phyloP scores from a whole-genome alignment of 1,140 invertebrate genomes.

The Anadara kagoshimensis region DNA sequence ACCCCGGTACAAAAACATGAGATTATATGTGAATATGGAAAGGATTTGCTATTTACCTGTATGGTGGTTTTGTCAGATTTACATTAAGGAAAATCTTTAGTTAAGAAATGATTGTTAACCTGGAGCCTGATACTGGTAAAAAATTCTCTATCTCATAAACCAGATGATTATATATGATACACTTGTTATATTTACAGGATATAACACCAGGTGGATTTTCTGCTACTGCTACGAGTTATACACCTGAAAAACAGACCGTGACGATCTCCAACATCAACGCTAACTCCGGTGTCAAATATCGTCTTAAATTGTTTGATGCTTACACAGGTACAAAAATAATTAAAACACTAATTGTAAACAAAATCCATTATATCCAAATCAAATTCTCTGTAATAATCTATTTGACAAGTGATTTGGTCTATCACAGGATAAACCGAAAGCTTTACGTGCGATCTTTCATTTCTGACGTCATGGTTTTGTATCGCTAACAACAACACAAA shows the following conservation, averaged over 20 bases:
- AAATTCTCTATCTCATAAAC: neutral
- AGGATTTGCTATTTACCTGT: no score
- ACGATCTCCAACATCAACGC: constrained; percentile 6
- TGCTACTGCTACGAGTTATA: neutral
- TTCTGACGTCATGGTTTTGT: neutral
- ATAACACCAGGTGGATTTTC: constrained; percentile 5
- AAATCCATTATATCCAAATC: no score
- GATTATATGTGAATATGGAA: no score
- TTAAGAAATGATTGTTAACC: no score
- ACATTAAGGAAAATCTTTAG: no score
- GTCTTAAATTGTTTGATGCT: constrained; percentile 19
- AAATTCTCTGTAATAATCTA: no score
- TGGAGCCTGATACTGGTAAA: no score
- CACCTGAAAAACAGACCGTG: constrained; percentile 14
- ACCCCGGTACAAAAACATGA: neutral
- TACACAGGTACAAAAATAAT: constrained; percentile 11
- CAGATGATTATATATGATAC: neutral
- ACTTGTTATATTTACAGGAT: neutral
- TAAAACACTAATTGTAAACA: no score
- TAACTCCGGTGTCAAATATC: constrained; percentile 9
- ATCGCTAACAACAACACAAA: no score
- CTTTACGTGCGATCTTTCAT: neutral
- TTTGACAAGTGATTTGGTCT: neutral
- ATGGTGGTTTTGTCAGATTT: no score
- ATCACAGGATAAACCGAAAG: neutral